Base-by-base conservation (phyloP, 2,888 invertebrate genomes). In the Trissolcus japonicus region DNA sequence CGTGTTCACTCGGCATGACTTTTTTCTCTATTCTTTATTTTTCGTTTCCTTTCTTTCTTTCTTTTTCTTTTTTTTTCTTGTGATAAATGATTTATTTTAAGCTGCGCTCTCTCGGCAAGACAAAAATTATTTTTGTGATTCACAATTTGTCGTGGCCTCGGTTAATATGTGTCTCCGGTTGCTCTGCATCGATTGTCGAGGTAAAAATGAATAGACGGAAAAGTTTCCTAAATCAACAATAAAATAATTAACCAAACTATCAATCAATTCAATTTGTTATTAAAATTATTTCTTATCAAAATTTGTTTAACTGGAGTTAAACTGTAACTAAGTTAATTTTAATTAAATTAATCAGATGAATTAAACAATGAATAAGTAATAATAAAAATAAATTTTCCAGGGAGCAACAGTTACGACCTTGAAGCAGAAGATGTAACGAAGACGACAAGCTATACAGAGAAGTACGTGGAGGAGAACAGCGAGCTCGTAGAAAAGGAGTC, bases 171-270 rank as follows among this genome's bases (percentile, higher is more conserved):
- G 91, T 82, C 89, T 91, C 67, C 89, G 90, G 83, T 86, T 91
- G 78, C 89, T 91, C 83, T 91, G 91, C 86, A 90, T 91, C 81
- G 91, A 91, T 88, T 91, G 91, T 86, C 89, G 91, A 91, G 91
- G 91, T 91, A 89, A 83, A 88, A 87, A n/a, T 46, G 11, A 43
- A n/a, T 3, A 6, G 11, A 19, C 2, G 19, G 19, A 43, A 43
- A 43, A 4, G 13, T 41, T 41, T n/a, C 21, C 21, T 21, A n/a
- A 2, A 21, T 21, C 2, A 21, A 21, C 21, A n/a, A n/a, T n/a
- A n/a, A n/a, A n/a, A n/a, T n/a, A n/a, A n/a, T n/a, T n/a, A n/a
- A n/a, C n/a, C n/a, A n/a, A n/a, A n/a, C n/a, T n/a, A n/a, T n/a
- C n/a, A n/a, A n/a, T n/a, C n/a, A n/a, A n/a, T n/a, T n/a, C n/a